These are phyloP conservation scores for Loxodonta africana DNA, from an alignment of 2,113 vertebrate species.

Conservation along the genomic window DNA sequence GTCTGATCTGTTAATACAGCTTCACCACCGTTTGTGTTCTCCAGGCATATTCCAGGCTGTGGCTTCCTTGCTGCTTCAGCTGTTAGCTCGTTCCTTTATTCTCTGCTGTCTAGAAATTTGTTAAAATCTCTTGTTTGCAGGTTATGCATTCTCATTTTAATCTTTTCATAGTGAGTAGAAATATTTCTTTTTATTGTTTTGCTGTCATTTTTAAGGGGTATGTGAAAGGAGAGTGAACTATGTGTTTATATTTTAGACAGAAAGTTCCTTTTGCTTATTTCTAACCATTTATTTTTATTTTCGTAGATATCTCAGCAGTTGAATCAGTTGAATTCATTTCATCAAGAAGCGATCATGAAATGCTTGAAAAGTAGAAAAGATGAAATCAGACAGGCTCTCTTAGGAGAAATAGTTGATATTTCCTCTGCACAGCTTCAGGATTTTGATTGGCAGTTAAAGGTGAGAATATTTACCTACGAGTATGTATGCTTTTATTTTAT, in stretches of 20 bases:
- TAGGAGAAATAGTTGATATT: slow-evolving; percentile 92
- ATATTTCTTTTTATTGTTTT: not conserved
- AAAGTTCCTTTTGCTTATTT: not conserved
- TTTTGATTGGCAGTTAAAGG: slow-evolving; percentile 99
- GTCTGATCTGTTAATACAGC: not conserved
- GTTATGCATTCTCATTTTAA: not conserved
- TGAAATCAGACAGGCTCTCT: slow-evolving; percentile 92
- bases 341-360: slow-evolving; percentile 89
- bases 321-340: slow-evolving; percentile 86
- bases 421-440: slow-evolving; percentile 94
- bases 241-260: not conserved
- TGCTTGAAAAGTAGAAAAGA: slow-evolving; percentile 92
- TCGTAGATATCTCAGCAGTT: slow-evolving; percentile 90
- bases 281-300: slow-evolving; percentile 67
- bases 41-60: not conserved
- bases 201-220: not conserved
- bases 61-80: not conserved
- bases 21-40: not conserved
- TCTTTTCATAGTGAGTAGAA: slow-evolving; percentile 2
- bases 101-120: not conserved
- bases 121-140: slow-evolving; percentile 7
- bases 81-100: not conserved
- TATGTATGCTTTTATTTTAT: slow-evolving; percentile 17
- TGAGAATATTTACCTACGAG: slow-evolving; percentile 78
- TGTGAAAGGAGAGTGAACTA: not conserved